Conservation (phyloP, 2,888 invertebrate genomes). For the Leptopilina myrica region DNA sequence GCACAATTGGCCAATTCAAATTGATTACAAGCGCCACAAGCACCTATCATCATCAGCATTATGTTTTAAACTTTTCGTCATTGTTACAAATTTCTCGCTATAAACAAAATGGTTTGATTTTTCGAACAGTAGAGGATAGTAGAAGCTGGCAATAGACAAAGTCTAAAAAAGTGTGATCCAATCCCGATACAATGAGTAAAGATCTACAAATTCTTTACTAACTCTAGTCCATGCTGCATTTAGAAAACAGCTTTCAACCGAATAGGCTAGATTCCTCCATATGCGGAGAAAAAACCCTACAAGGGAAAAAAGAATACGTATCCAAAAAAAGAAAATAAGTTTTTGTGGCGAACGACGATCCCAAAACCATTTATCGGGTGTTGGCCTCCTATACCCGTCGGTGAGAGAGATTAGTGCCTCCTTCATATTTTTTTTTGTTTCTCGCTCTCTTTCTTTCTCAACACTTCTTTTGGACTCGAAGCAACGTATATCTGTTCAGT, state of each 20-base stretch:
- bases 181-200: too few species aligned
- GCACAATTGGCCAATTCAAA: background rate
- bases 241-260: too few species aligned
- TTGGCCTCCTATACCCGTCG: conserved; percentile 58
- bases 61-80: too few species aligned
- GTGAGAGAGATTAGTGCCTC: conserved; percentile 57
- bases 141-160: too few species aligned
- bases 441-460: conserved; percentile 48
- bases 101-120: too few species aligned
- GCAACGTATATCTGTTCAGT: conserved; percentile 57
- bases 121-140: too few species aligned
- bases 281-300: background rate
- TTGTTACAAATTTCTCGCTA: too few species aligned
- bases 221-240: too few species aligned
- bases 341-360: conserved; percentile 50
- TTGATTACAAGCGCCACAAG: background rate
- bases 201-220: too few species aligned
- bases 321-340: conserved; percentile 26
- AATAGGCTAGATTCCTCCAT: background rate
- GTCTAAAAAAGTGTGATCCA: too few species aligned
- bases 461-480: conserved; percentile 44
- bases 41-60: too few species aligned
- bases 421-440: conserved; percentile 12
- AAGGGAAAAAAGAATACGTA: background rate
- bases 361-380: conserved; percentile 67